Evolutionary conservation across 2,888 invertebrate genomes (phyloP).

Genomic region (Diploptera punctata): DNA sequence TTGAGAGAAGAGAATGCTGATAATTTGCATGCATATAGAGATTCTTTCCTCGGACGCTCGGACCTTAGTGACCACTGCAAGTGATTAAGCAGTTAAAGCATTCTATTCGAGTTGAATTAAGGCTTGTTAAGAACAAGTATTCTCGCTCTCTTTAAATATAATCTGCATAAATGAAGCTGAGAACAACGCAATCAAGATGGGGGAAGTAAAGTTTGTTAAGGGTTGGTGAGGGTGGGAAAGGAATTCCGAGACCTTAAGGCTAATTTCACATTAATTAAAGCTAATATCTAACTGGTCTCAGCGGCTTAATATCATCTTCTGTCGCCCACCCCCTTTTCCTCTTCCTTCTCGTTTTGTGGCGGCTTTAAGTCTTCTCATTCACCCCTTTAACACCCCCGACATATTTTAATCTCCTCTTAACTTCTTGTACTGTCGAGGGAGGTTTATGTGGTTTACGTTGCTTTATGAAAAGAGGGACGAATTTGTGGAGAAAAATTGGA

Average conservation of each 20-base stretch:
- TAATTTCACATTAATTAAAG: constrained; percentile 31
- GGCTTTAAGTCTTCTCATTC: constrained; percentile 10
- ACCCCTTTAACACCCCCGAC: constrained; percentile 23
- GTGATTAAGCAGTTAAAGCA: background rate
- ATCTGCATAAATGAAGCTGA: constrained; percentile 26
- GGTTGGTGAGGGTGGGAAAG: background rate
- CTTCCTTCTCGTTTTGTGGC: background rate
- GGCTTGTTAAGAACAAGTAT: constrained; percentile 6
- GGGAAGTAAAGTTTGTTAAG: constrained; percentile 25
- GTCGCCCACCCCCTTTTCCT: background rate
- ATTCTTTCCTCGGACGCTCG: no score
- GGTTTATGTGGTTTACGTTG: background rate
- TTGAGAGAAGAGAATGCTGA: no score
- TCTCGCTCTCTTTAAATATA: constrained; percentile 20
- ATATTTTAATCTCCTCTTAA: constrained; percentile 5
- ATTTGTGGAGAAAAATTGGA: no score
- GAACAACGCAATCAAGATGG: constrained; percentile 22
- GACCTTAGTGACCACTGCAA: background rate
- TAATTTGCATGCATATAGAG: no score
- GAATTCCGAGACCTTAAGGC: constrained; percentile 24
- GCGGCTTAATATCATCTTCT: constrained; percentile 5
- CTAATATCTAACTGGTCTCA: constrained; percentile 12
- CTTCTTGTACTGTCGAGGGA: constrained; percentile 4
- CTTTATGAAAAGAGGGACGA: background rate
- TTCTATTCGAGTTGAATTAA: background rate